Conservation (phyloP, 2,888 invertebrate species). For the Sialis fuliginosa region DNA sequence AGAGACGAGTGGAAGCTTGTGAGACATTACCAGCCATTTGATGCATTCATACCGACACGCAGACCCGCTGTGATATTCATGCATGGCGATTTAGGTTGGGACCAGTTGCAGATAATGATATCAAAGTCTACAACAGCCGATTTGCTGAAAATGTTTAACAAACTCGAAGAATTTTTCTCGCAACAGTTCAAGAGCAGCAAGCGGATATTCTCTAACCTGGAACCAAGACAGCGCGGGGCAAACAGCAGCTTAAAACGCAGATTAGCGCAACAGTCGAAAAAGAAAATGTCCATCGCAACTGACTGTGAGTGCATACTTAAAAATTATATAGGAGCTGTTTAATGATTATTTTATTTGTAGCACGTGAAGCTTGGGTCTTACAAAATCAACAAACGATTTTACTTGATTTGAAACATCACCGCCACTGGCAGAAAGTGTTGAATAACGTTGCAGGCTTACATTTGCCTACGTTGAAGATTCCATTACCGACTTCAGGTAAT, state of each 20-base stretch:
- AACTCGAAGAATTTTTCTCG: constrained; percentile 93
- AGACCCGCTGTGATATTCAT: constrained; percentile 81
- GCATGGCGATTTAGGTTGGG: constrained; percentile 87
- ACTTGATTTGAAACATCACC: constrained; percentile 60
- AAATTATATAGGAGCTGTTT: neutral
- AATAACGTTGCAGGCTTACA: constrained; percentile 64
- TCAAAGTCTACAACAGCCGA: constrained; percentile 94
- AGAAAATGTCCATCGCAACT: neutral
- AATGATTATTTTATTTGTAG: constrained; percentile 7
- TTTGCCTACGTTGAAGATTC: constrained; percentile 51
- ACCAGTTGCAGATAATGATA: constrained; percentile 91
- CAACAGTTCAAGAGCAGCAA: constrained; percentile 95
- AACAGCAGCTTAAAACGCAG: constrained; percentile 20
- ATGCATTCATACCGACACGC: constrained; percentile 42
- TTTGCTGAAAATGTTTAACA: constrained; percentile 89
- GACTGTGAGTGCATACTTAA: neutral
- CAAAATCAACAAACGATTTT: constrained; percentile 15
- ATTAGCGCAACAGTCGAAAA: constrained; percentile 8
- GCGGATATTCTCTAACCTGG: constrained; percentile 66
- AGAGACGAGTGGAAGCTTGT: constrained; percentile 74
- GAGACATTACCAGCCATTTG: constrained; percentile 25
- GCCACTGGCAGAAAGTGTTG: constrained; percentile 89
- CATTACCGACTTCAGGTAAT: constrained; percentile 39
- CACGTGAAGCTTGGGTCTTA: constrained; percentile 11
- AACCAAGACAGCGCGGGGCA: constrained; percentile 22